phyloP scores from a whole-genome alignment of 2,797 vertebrate species.

The Menidia menidia region DNA sequence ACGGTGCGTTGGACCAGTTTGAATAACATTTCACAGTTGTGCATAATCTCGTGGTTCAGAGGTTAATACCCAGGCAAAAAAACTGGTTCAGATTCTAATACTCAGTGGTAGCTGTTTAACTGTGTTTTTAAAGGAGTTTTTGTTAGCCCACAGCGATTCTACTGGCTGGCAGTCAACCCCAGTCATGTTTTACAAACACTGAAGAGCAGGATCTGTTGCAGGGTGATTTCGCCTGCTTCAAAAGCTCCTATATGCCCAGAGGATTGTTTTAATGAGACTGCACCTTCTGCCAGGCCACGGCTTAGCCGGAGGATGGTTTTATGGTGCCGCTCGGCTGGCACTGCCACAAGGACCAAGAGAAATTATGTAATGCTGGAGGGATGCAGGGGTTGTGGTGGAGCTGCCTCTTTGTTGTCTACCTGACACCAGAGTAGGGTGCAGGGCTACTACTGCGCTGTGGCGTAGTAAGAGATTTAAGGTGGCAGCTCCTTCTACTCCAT shows the following conservation, averaged over 20 bases:
- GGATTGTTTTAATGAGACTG: slow-evolving; percentile 2
- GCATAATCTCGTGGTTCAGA: slow-evolving; percentile 22
- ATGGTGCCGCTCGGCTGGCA: slow-evolving; percentile 18
- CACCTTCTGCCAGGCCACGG: neutral
- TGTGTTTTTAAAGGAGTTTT: neutral
- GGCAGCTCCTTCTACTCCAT: slow-evolving; percentile 26
- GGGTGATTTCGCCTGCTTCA: neutral
- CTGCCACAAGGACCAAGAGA: slow-evolving; percentile 18
- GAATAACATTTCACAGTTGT: neutral
- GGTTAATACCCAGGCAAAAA: neutral
- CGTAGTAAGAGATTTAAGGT: slow-evolving; percentile 42
- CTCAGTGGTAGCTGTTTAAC: too few relatives aligned
- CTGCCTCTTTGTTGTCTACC: slow-evolving; percentile 60
- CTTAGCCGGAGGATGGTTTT: slow-evolving; percentile 31
- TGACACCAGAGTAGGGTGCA: slow-evolving; percentile 23
- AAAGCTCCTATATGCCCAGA: slow-evolving; percentile 7
- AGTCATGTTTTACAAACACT: slow-evolving; percentile 1
- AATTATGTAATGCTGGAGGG: slow-evolving; percentile 66
- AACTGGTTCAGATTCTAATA: neutral
- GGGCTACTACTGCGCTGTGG: neutral
- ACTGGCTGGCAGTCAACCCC: slow-evolving; percentile 16
- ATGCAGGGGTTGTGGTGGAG: slow-evolving; percentile 49
- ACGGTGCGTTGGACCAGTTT: neutral
- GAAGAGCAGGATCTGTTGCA: neutral
- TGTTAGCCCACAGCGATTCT: neutral